A percentile compares a stretch with the other conserved stretches of the same genome.
These are phyloP conservation scores for Lonchura striata DNA, from an alignment of 2,113 vertebrate species.

Conservation along the genomic window DNA sequence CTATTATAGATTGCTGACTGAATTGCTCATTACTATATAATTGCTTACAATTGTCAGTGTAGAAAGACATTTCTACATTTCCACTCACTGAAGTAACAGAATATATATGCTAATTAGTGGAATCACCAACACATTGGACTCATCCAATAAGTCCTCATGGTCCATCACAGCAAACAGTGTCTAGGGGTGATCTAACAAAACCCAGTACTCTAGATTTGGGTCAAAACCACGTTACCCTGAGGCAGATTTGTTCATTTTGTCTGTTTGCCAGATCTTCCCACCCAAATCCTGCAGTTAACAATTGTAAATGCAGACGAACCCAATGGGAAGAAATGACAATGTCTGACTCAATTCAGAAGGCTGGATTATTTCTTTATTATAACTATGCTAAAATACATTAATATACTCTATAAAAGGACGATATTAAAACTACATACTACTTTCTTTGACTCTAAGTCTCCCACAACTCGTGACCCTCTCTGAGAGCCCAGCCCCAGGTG, in stretches of 20 bases:
- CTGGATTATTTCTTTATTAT: no score
- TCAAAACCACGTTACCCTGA: background rate
- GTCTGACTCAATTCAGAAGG: no score
- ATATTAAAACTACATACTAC: no score
- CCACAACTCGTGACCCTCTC: no score
- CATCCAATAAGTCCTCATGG: background rate
- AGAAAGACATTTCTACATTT: background rate
- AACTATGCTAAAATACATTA: no score
- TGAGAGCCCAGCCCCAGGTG: no score
- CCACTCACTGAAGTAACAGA: background rate
- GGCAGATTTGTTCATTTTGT: fast-evolving
- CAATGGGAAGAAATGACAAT: no score
- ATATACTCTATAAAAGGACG: no score
- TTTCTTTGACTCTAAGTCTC: no score
- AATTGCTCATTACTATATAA: background rate
- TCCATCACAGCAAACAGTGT: background rate
- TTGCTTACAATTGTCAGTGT: background rate
- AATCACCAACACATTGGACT: background rate
- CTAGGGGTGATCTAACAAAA: background rate
- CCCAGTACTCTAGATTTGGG: background rate
- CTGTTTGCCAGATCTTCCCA: background rate
- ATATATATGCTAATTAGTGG: background rate
- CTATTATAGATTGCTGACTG: background rate
- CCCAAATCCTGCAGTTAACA: background rate
- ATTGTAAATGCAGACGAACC: no score